Conservation (phyloP, 2,797 vertebrate species). For the Lepidocolaptes lacrymiger region DNA sequence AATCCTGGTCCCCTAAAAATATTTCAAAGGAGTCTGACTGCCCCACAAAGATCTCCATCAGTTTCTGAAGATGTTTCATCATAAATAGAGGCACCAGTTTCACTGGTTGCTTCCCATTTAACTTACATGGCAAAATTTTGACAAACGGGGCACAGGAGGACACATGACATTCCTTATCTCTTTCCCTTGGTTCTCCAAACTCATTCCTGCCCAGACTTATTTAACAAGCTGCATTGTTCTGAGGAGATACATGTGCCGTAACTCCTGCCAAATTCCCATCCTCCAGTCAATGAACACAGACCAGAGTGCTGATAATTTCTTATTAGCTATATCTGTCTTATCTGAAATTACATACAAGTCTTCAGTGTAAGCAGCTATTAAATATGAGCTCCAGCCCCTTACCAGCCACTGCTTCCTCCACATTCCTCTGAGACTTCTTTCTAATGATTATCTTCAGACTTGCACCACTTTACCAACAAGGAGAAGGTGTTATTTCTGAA, state of each 20-base stretch:
- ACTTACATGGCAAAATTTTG: neutral
- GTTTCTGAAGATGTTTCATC: neutral
- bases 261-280: neutral
- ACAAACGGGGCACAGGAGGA: neutral
- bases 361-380: neutral
- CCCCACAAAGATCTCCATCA: neutral
- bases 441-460: neutral
- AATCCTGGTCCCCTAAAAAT: neutral
- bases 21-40: neutral
- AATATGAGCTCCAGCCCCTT: neutral
- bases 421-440: neutral
- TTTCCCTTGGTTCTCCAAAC: neutral
- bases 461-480: neutral
- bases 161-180: neutral
- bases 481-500: neutral
- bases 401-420: neutral
- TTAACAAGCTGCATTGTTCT: neutral
- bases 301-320: neutral
- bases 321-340: neutral
- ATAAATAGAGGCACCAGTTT: neutral
- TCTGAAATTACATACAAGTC: neutral
- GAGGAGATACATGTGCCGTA: neutral
- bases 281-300: neutral
- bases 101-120: neutral
- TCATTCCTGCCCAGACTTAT: neutral